Percentiles rank a stretch among this genome's conserved stretches.
Evolutionary conservation across 1,140 invertebrate species (phyloP).

Genomic region (Nephotettix cincticeps): DNA sequence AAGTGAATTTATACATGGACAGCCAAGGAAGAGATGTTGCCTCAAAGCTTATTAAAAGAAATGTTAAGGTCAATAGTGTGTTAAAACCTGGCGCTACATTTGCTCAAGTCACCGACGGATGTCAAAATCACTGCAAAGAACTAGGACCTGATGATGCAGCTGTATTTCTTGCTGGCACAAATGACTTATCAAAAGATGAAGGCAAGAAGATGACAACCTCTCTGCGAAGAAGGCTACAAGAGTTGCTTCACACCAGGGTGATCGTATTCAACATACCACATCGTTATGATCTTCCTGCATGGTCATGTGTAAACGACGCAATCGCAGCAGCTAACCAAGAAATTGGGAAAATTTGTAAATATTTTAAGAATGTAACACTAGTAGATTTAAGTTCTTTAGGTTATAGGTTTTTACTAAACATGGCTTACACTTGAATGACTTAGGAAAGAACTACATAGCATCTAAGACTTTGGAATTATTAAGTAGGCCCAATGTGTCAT

Average conservation of each 20-base stretch:
- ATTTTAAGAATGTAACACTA: background rate
- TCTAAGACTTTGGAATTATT: background rate
- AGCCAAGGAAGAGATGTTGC: conserved; percentile 15
- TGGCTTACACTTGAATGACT: background rate
- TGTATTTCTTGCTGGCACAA: background rate
- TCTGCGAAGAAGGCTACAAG: background rate
- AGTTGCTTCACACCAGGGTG: background rate
- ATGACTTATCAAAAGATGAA: conserved; percentile 1
- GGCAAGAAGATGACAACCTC: too few relatives aligned
- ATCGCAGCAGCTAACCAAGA: background rate
- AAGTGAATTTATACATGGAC: background rate
- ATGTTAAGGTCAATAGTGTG: background rate
- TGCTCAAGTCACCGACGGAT: background rate
- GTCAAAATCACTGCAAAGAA: background rate
- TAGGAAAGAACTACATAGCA: background rate
- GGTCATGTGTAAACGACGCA: background rate
- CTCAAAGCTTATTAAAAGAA: background rate
- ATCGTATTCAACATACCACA: background rate
- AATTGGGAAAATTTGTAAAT: background rate
- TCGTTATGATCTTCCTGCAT: background rate
- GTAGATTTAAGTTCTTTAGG: background rate
- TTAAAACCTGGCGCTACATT: conserved; percentile 12
- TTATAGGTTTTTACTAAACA: background rate
- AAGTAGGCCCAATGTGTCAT: too few relatives aligned
- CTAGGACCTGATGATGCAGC: background rate